Base-by-base conservation (phyloP, 2,113 vertebrate genomes). In the Gadus chalcogrammus region DNA sequence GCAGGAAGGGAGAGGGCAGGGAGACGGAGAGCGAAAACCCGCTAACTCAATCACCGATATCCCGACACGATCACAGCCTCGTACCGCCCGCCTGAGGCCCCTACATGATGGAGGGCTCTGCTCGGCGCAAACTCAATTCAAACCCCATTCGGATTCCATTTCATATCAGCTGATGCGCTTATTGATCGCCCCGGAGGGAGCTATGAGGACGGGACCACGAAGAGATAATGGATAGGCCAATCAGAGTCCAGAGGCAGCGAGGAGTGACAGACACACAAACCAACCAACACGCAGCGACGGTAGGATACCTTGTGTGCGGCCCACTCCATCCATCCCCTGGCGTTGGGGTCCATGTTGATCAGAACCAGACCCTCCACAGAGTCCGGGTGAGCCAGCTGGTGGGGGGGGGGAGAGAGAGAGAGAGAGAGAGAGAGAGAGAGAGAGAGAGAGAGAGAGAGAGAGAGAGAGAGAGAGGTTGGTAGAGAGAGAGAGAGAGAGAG, bases 281-380 rank as follows among this genome's bases (percentile, higher is more conserved):
- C 17, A 35, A n/a, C n/a, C n/a, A 65, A 3, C 12, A 48, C 1
- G 12, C 42, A 48, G 2, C 6, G 42, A 48, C 42, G 12, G 12
- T 9, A 22, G 13, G 12, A 17, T 16, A 96, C 94, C 93, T 97
- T 97, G 65, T 96, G 94, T 59, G 95, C 94, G 3, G 95, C 95
- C 95, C 95, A 97, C 74, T 97, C 95, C 80, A 97, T 95, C 95
- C 95, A 97, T 15, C 95, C 95, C 67, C 94, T 91, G 75, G 94
- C 93, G 42, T 95, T 92, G 12, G 91, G 89, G 82, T 97, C 95
- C 16, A 97, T 93, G 87, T 97, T 97, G 86, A 97, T 62, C 83
- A 97, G 91, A 69, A 97, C 95, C 77, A 97, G 90, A 42, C 95
- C 95, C 80, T 97, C 95, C 38, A 97, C 94, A 0, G 90, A 88